Base-by-base conservation (phyloP, 2,113 vertebrate species). In the Notothenia coriiceps region DNA sequence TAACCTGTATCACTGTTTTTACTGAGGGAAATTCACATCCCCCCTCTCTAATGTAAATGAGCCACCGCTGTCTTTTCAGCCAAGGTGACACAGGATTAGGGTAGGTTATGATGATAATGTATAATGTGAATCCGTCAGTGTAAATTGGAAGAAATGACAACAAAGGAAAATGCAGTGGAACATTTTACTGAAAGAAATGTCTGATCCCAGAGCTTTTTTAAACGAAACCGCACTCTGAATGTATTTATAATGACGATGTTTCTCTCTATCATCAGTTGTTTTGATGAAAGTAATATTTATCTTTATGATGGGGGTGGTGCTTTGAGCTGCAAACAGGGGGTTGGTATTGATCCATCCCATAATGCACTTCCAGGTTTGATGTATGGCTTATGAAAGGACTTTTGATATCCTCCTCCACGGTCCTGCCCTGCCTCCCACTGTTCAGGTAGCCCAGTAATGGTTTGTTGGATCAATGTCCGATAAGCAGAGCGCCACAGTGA, bases 311-410 rank as follows among this genome's bases (percentile, higher is more conserved):
- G 63, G 40, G 55, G 10, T 47, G 43, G 13, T 14, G 50, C n/a
- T 65, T 69, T 63, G 69, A 77, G 60, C 75, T 62, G 11, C 47
- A 80, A 56, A 52, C 69, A 64, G 52, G 60, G 59, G 43, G 54
- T 29, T 61, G 75, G 51, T 89, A 91, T 91, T 77, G 87, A 92
- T 88, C 61, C 40, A 92, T 88, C 61, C 44, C 4, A 66, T 69
- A 64, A 70, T 66, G 65, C 77, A 80, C 61, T 83, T 79, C 65
- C 54, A 64, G 40, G 47, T 86, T 70, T 87, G 78, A 90, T 87
- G 76, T 61, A 88, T 88, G 83, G 72, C 60, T 70, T 80, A 73
- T 70, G 33, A 86, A 88, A 82, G 35, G 13, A 49, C 68, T 63
- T 77, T 72, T 86, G 85, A 86, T 86, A 79, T 80, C 71, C 80